Base-by-base conservation (phyloP, 1,140 invertebrate species). In the Frieseomelitta varia region DNA sequence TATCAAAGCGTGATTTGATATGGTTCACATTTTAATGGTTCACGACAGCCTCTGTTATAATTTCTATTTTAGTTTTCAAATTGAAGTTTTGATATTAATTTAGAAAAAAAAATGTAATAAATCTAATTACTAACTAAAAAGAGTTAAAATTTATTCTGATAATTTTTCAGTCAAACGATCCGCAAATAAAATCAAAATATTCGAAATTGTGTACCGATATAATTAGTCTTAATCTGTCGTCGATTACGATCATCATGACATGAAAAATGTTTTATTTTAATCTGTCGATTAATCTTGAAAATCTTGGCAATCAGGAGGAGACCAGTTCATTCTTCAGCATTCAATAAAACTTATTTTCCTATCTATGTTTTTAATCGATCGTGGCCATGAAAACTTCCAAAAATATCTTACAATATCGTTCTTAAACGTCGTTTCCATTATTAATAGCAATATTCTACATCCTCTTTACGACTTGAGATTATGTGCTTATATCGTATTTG, bases 331-430 rank as follows among this genome's bases (percentile, higher is more conserved):
- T 14, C 21, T 3, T 14, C 8, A 24, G 8, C n/a, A 53, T 72
- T 81, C 39, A n/a, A 61, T 39, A n/a, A 34, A 73, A 53, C 34
- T 63, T 81, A 58, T 34, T 58, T 53, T 63, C 55, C 78, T 24
- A n/a, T 30, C 24, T 19, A 2, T 21, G 11, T 2, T 63, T 63
- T 73, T 73, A n/a, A n/a, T 53, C 53, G 27, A 73, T 34, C 24
- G 65, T 15, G 15, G 12, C 2, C 53, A 72, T 34, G 53, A 63
- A 81, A 81, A n/a, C 4, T 51, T 53, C 1, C 21, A 11, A 39
- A n/a, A 51, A 3, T 14, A 53, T n/a, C 69, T 63, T 19, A 2
- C 39, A 4, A 61, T 79, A 69, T 14, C 30, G 51, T 56, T 69
- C 15, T 4, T 17, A n/a, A n/a, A 39, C 21, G 8, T 21, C 24